Evolutionary conservation across 1,140 invertebrate species (phyloP), one percentile per base, ranked within the genome.

Genomic region (Lysiphlebus fabarum): DNA sequence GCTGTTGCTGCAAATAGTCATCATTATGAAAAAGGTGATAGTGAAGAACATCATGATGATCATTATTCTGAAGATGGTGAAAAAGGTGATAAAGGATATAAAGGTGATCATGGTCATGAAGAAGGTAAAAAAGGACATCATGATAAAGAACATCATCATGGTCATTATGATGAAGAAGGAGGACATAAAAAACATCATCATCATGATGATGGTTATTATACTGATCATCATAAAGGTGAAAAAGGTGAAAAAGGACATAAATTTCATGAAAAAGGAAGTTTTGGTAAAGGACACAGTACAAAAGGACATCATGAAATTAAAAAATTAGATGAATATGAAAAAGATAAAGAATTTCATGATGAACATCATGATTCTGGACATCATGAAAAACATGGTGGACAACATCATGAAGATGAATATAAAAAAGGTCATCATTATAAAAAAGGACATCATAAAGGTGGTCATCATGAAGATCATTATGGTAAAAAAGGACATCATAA

Each of bases 401-500:
- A 70, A 26, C 65, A 79, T 58, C 65, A 72, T 10, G 69, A 76
- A 5, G 70, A 78, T 42, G 59, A 77, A 1, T 57, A 61, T 17
- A 65, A 72, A 34, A 79, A 82, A 64, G 78, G 76, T 5, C 76
- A 77, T 7, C 73, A 81, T 55, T 61, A 79, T 48, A 83, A 82
- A 63, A 67, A 64, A 36, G 81, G 77, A 4, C 77, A 84, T 34
- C 72, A 80, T 37, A 70, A 84, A 7, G 72, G 76, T 2, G 78
- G 63, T 0, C 74, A 83, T 53, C 68, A 82, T 12, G 75, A 83
- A 7, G 76, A 80, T 41, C 74, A 80, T 6, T 81, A 86, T 56
- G 86, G 86, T 0, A 82, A 87, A 37, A 80, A 82, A 59, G 81
- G 80, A 0, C 75, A 84, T 53, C 76, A 82, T 64, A 70, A 76